Evolutionary conservation across 2,797 vertebrate species (phyloP).

Genomic region (Sebastes hopkinsi): DNA sequence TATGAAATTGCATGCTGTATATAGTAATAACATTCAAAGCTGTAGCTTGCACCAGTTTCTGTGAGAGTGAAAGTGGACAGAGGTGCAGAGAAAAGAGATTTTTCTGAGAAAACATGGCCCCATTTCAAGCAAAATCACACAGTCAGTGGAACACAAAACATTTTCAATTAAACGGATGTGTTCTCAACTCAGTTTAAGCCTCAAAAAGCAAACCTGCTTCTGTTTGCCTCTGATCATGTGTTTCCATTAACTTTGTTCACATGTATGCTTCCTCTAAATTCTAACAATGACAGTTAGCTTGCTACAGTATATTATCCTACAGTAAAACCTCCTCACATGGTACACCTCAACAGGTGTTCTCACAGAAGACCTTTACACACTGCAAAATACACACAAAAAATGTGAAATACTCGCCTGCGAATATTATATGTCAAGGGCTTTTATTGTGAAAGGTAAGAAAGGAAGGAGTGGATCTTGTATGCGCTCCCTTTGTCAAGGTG

Average conservation of each 20-base stretch:
- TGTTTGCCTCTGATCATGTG: background rate
- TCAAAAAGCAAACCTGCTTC: background rate
- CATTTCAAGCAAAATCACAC: background rate
- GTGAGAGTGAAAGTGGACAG: background rate
- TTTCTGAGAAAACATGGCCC: background rate
- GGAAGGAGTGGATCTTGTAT: no score
- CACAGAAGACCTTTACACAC: accelerated
- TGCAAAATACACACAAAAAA: no score
- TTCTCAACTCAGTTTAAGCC: background rate
- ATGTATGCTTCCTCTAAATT: no score
- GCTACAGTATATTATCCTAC: background rate
- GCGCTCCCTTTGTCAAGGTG: no score
- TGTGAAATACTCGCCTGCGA: accelerated
- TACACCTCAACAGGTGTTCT: background rate
- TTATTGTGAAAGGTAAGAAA: no score
- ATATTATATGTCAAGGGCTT: no score
- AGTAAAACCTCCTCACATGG: background rate
- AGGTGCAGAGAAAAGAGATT: background rate
- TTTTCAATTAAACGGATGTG: background rate
- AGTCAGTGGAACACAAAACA: background rate
- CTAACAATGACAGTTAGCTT: no score
- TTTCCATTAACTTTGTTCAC: background rate
- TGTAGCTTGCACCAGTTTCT: background rate
- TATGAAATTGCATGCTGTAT: background rate
- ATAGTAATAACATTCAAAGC: background rate